phyloP scores from a whole-genome alignment of 2,888 invertebrate genomes.

The Caenorhabditis afra region DNA sequence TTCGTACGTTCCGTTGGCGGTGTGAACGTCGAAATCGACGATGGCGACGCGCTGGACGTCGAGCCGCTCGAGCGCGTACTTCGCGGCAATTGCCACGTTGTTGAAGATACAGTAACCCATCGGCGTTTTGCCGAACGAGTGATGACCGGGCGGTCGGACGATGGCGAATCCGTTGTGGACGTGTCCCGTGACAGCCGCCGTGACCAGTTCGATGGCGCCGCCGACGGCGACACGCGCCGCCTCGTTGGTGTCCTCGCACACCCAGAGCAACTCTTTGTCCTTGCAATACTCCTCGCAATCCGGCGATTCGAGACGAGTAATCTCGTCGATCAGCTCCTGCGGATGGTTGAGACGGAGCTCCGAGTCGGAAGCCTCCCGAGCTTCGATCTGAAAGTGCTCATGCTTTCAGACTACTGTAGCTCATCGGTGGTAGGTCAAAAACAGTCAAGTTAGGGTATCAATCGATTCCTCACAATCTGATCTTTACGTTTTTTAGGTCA shows the following conservation, averaged over 20 bases:
- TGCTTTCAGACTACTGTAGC: no score
- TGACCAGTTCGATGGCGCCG: slow-evolving; percentile 68
- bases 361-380: slow-evolving; percentile 69
- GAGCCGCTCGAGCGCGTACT: slow-evolving; percentile 83
- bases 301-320: slow-evolving; percentile 54
- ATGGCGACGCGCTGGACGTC: slow-evolving; percentile 67
- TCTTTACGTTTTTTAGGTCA: no score
- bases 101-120: slow-evolving; percentile 98
- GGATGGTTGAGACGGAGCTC: slow-evolving; percentile 70
- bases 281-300: slow-evolving; percentile 71
- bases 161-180: slow-evolving; percentile 91
- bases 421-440: no score
- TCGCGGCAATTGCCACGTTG: slow-evolving; percentile 94
- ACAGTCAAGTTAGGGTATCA: no score
- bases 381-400: slow-evolving; percentile 58
- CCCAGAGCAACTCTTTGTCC: slow-evolving; percentile 71
- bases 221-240: slow-evolving; percentile 70
- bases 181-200: slow-evolving; percentile 62
- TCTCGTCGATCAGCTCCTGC: slow-evolving; percentile 59
- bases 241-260: slow-evolving; percentile 62
- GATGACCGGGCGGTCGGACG: slow-evolving; percentile 92
- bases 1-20: slow-evolving; percentile 68
- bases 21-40: slow-evolving; percentile 71
- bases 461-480: no score
- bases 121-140: slow-evolving; percentile 85